Evolutionary conservation across 1,140 invertebrate species (phyloP), one percentile per base, ranked within the genome.

Genomic region (Caerostris extrusa): DNA sequence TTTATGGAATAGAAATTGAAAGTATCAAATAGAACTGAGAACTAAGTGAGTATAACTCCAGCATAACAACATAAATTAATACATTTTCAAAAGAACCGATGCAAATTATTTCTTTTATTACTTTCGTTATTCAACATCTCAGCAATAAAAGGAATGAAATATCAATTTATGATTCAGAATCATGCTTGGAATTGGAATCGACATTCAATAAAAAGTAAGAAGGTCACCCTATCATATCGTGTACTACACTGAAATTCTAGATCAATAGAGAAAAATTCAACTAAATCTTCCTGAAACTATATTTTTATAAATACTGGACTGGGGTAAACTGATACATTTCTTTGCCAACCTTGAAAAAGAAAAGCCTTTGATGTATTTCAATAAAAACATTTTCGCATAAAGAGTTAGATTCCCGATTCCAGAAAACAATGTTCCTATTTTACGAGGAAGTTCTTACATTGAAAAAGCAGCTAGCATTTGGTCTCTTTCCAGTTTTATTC

Each of bases 331-430:
- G 10, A 81, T 81, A 34, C 71, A 81, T 53, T 50, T 81, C 19
- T 19, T 7, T 8, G 8, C 5, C 14, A 53, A 14, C 53, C 53
- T 57, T n/a, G 3, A n/a, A n/a, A n/a, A n/a, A 86, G 7, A 34
- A 8, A 12, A 56, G 19, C 14, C 55, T 60, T 86, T 61, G 61
- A 88, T 88, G 64, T 58, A 56, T 88, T 88, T 88, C 86, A 88
- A 88, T 88, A 64, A 88, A 88, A 88, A 88, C 58, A 88, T 88
- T 88, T 88, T 67, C 58, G n/a, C 19, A 64, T 64, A 88, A 88
- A 64, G 56, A 64, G 61, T 14, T 14, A 14, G 53, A 34, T 4
- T n/a, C 7, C n/a, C 60, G 17, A 64, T 88, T 67, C 53, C 61
- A n/a, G 7, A 3, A n/a, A 7, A 0, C 55, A 2, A n/a, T 56